Base-by-base conservation (phyloP, 1,140 invertebrate species). In the Stegodyphus mimosarum region DNA sequence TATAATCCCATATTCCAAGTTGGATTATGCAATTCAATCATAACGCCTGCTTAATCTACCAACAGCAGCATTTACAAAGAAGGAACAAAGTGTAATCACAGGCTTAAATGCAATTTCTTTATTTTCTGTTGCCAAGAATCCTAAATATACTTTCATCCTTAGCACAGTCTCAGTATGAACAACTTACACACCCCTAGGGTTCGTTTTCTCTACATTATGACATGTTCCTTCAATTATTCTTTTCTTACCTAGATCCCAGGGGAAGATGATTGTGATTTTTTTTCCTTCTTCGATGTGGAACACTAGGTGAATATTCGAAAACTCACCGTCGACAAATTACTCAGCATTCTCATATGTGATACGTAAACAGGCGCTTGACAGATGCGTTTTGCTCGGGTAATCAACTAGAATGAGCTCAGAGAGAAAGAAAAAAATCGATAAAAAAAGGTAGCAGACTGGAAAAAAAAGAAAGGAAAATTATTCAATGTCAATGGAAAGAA, bases 361-460 rank as follows among this genome's bases (percentile, higher is more conserved):
- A 60, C 66, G 49, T 70, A 70, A 79, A 79, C 48, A 55, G 76
- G 48, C 10, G 52, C 70, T 79, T 79, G 77, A 79, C 77, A 79
- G 64, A 64, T 33, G 74, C 67, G 77, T 79, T 15, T 79, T 79
- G 77, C 66, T 79, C 77, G 64, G 55, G 15, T 55, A 70, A 70
- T 70, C 67, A 79, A 53, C 50, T 70, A 70, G 77, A 79, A 70
- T 70, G 77, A 79, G 15, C 18, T 48, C 66, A 70, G 70, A 15
- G 13, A 51, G 51, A 51, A 69, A 70, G 18, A n/a, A 50, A 10
- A 79, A 79, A 60, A 79, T 18, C 48, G 70, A 79, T 66, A 52
- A 74, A 67, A 66, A 77, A 60, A 75, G 52, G 9, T 60, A 15
- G 15, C 0, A 11, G 9, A 15, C 55, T 60, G 9, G 9, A 66